Evolutionary conservation across 2,888 invertebrate genomes (phyloP).

Genomic region (Cantharis nigra): DNA sequence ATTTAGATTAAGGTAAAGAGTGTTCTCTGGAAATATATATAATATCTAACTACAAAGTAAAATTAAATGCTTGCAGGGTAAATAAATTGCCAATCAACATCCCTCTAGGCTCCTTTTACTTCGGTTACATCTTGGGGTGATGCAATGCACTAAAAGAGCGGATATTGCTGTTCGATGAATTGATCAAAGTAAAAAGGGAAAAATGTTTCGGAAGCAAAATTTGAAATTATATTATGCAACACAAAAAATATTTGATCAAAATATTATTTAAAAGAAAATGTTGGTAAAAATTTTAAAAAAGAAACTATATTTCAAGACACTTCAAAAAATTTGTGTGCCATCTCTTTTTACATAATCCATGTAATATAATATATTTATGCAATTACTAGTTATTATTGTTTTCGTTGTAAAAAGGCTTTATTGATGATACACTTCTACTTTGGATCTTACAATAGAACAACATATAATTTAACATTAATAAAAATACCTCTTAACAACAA

Average conservation of each 20-base stretch:
- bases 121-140: conserved; percentile 32
- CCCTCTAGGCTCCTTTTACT: conserved; percentile 46
- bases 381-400: too few species aligned
- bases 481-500: too few species aligned
- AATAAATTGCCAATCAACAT: conserved; percentile 56
- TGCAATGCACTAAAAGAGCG: conserved; percentile 39
- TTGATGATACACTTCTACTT: too few species aligned
- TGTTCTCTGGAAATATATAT: neutral
- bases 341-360: too few species aligned
- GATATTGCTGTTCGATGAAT: conserved; percentile 40
- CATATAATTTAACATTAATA: too few species aligned
- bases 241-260: neutral
- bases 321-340: neutral
- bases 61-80: conserved; percentile 52
- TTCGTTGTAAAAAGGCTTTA: too few species aligned
- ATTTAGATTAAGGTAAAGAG: neutral
- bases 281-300: too few species aligned
- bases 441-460: too few species aligned
- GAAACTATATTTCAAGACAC: neutral
- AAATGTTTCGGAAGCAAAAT: neutral
- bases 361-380: too few species aligned
- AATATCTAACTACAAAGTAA: conserved; percentile 32
- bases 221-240: neutral
- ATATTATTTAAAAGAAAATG: neutral
- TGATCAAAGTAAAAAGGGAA: conserved; percentile 30